Conservation (phyloP, 2,888 invertebrate species). For the Aplocera efformata region DNA sequence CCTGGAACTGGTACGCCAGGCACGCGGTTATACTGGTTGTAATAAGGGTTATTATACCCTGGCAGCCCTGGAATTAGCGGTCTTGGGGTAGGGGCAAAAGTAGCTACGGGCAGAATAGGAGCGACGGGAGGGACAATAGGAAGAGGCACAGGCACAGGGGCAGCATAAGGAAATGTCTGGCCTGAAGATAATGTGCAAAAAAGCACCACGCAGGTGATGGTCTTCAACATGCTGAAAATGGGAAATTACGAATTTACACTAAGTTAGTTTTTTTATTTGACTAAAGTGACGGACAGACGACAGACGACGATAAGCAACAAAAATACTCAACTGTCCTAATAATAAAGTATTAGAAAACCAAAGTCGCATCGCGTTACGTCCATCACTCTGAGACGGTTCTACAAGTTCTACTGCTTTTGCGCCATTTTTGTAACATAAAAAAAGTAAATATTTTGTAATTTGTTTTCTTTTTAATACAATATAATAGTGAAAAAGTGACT, state of each 20-base stretch:
- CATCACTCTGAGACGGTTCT: no score
- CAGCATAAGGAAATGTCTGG: conserved; percentile 29
- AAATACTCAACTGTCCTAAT: no score
- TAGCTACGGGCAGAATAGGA: conserved; percentile 19
- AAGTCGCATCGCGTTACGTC: no score
- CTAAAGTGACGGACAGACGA: no score
- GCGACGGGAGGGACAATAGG: conserved; percentile 29
- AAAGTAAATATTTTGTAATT: no score
- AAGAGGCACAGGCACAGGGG: conserved; percentile 15
- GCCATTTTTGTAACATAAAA: no score
- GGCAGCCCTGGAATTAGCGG: conserved; percentile 32
- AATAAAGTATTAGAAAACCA: no score
- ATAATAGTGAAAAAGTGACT: no score
- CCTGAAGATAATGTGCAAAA: conserved; percentile 27
- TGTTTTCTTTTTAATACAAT: no score
- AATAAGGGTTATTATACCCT: conserved; percentile 46
- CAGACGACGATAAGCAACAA: no score
- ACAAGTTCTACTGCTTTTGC: no score
- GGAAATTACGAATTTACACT: not conserved
- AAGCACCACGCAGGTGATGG: conserved; percentile 28
- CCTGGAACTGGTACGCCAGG: conserved; percentile 43
- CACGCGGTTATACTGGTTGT: conserved; percentile 40
- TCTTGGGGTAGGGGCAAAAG: conserved; percentile 30
- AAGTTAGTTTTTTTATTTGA: no score
- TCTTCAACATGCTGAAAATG: conserved; percentile 37